These are phyloP conservation scores for Antechinus stuartii DNA, from an alignment of 2,113 vertebrate species.

Conservation along the genomic window DNA sequence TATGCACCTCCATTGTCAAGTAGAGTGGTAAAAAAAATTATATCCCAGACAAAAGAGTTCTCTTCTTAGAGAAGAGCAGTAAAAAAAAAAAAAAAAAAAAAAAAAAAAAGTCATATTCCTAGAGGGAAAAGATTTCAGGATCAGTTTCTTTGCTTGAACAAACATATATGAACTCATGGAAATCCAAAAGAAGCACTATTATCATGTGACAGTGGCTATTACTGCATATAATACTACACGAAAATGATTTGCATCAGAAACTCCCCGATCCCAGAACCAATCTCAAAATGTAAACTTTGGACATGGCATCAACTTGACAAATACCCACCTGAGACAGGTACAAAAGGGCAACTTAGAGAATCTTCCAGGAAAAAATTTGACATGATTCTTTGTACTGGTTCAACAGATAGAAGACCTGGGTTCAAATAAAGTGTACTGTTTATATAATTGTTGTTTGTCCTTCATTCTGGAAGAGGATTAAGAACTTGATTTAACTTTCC, in stretches of 20 bases:
- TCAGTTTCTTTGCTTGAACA: neutral
- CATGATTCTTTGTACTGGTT: too few species aligned
- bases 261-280: neutral
- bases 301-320: neutral
- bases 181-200: neutral
- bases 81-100: neutral
- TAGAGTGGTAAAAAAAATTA: neutral
- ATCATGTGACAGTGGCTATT: neutral
- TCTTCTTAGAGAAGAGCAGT: neutral
- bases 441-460: too few species aligned
- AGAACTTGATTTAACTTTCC: too few species aligned
- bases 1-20: neutral
- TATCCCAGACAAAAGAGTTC: neutral
- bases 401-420: too few species aligned
- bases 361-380: too few species aligned
- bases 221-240: too few species aligned
- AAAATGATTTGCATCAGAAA: neutral
- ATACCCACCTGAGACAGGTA: neutral
- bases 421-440: too few species aligned
- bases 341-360: neutral
- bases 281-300: neutral
- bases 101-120: neutral
- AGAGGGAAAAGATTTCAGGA: neutral
- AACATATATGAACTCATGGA: neutral
- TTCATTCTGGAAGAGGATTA: too few species aligned